Evolutionary conservation across 2,888 invertebrate genomes (phyloP), one percentile per base, ranked within the genome.

Genomic region (Tetanocera ferruginea): DNA sequence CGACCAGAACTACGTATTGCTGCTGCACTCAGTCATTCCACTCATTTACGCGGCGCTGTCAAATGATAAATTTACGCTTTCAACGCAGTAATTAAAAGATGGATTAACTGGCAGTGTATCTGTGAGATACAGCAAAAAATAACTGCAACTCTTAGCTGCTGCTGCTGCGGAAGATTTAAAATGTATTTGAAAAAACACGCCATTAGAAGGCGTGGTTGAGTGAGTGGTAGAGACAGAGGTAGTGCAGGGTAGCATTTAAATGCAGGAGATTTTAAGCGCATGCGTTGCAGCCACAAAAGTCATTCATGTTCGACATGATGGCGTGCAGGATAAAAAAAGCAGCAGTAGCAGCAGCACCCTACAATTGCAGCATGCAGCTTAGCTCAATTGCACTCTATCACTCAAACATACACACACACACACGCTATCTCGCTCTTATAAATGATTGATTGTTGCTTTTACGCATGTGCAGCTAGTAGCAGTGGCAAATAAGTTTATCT

Each of bases 41-140:
- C 62, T 62, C 62, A 62, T 31, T 43, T 23, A 70, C 70, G 66
- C n/a, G 23, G 37, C 83, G 82, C 83, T 79, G 81, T 72, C 78
- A 76, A 80, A 84, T 87, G 87, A 87, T 84, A 86, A 86, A 87
- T 87, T 84, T 74, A 79, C 79, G 85, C 87, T 87, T 87, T 87
- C 87, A 87, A 86, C 87, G 84, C 85, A 83, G 86, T 87, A 87
- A 87, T 87, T 87, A 87, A 87, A 87, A 87, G 87, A 87, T 87
- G 87, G 87, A 87, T 87, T 86, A 86, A 84, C 84, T 81, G 77
- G 60, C 17, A 23, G 49, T 5, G 73, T 60, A 25, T 43, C 69
- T 67, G 28, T 23, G 57, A 23, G 57, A 60, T 60, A 23, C 25
- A 14, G 23, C 57, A 60, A 23, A 14, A n/a, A 23, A 62, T 19